Evolutionary conservation across 2,113 vertebrate genomes (phyloP).

Genomic region (Rhinoderma darwinii): DNA sequence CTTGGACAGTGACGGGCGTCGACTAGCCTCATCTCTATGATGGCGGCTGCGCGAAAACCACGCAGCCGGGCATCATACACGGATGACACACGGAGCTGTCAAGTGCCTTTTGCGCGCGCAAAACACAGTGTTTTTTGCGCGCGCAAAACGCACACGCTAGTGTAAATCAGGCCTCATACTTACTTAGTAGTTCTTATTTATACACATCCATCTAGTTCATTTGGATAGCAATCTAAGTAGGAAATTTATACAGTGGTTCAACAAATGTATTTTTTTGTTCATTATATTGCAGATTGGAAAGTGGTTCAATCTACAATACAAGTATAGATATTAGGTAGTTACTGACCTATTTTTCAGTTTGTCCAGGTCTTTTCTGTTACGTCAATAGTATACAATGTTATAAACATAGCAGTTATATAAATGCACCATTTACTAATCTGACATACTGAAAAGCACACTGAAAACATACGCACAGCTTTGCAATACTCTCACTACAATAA

Average conservation of each 20-base stretch:
- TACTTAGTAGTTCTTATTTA: constrained; percentile 39
- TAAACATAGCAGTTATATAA: not conserved
- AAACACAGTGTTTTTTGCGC: too few species aligned
- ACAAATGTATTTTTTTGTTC: too few species aligned
- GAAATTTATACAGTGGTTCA: constrained; percentile 7
- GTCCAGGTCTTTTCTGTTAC: not conserved
- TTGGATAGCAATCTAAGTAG: not conserved
- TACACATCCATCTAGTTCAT: constrained; percentile 20
- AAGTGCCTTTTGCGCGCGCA: too few species aligned
- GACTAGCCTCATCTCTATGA: too few species aligned
- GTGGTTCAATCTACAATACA: not conserved
- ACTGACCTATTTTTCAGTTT: not conserved
- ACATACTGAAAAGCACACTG: constrained; percentile 14
- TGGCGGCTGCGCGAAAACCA: too few species aligned
- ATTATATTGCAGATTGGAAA: too few species aligned
- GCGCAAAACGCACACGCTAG: too few species aligned
- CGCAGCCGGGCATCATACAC: too few species aligned
- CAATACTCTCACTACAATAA: constrained; percentile 18
- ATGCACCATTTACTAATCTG: not conserved
- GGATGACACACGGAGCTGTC: too few species aligned
- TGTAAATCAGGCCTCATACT: too few species aligned
- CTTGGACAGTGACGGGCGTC: too few species aligned
- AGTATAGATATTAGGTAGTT: not conserved
- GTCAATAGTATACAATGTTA: constrained; percentile 5
- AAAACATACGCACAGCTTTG: constrained; percentile 2